Conservation (phyloP, 2,113 vertebrate genomes). For the Gasterosteus nipponicus region DNA sequence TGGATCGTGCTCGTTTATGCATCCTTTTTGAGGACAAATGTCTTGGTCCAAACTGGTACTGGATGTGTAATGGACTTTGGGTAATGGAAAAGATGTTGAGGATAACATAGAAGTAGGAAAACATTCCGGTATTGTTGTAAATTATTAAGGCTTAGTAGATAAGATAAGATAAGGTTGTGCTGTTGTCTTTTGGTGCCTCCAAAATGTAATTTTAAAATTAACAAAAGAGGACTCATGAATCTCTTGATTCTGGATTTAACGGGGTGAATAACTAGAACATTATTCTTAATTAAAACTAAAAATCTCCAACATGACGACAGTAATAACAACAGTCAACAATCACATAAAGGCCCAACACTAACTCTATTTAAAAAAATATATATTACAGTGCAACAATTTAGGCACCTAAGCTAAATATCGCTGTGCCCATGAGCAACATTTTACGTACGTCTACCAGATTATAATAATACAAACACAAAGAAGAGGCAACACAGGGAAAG, state of each 20-base stretch:
- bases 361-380: background rate
- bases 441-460: constrained; percentile 1
- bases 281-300: background rate
- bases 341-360: background rate
- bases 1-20: constrained; percentile 19
- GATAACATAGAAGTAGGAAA: background rate
- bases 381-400: background rate
- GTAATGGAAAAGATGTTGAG: background rate
- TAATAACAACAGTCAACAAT: background rate
- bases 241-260: background rate
- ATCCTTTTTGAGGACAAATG: constrained; percentile 4
- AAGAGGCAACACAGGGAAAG: constrained; percentile 7
- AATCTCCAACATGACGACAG: background rate
- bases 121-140: background rate
- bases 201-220: background rate
- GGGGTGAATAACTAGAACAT: background rate
- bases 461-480: background rate
- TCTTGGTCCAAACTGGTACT: background rate
- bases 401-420: background rate
- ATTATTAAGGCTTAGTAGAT: background rate
- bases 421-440: background rate
- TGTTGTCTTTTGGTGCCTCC: background rate
- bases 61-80: constrained; percentile 9
- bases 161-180: background rate
- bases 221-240: background rate